Evolutionary conservation across 2,113 vertebrate genomes (phyloP).

Genomic region (Mungos mungo): DNA sequence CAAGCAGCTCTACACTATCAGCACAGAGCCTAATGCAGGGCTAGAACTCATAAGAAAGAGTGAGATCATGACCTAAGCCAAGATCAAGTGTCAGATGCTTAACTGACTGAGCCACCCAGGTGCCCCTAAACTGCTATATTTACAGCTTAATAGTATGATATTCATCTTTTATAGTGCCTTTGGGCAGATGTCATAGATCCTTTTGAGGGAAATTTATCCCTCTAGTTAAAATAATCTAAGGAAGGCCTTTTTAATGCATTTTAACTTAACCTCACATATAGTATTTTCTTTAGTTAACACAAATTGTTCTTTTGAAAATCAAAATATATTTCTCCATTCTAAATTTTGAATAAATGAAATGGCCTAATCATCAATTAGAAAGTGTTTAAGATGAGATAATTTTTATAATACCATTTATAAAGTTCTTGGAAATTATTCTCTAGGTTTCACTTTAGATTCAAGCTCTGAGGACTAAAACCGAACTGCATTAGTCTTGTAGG

Average conservation of each 20-base stretch:
- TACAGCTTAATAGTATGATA: neutral
- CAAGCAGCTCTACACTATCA: no score
- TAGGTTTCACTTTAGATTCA: neutral
- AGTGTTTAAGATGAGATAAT: neutral
- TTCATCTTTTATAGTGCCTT: neutral
- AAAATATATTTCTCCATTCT: neutral
- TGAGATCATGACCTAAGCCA: no score
- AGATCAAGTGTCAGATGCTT: no score
- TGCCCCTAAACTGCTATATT: neutral
- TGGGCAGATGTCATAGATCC: neutral
- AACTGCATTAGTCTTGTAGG: neutral
- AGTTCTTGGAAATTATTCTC: neutral
- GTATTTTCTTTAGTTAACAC: neutral
- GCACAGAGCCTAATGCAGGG: no score
- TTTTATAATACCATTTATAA: neutral
- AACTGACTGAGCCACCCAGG: no score
- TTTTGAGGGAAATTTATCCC: neutral
- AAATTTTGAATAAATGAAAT: conserved; percentile 19
- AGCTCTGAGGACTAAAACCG: neutral
- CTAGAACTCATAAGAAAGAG: no score
- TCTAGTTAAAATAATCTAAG: neutral
- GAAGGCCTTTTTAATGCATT: neutral
- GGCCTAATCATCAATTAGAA: neutral
- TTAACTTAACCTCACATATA: neutral
- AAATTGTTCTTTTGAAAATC: neutral